phyloP scores from a whole-genome alignment of 2,888 invertebrate genomes.

The Agrochola litura region DNA sequence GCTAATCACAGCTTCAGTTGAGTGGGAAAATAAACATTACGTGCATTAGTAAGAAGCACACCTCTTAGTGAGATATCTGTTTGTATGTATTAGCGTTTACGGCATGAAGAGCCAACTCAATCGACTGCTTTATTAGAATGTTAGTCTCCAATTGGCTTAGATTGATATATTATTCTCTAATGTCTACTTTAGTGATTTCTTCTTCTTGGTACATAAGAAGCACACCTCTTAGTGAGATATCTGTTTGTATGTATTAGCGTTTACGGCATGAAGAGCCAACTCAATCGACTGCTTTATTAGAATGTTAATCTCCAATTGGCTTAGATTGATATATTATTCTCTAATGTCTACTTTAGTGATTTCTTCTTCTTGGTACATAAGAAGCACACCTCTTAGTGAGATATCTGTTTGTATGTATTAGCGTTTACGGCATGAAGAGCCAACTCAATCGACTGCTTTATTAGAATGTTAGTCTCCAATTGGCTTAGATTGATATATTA shows the following conservation, averaged over 20 bases:
- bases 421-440: constrained; percentile 50
- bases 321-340: constrained; percentile 37
- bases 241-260: constrained; percentile 63
- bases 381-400: constrained; percentile 55
- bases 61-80: constrained; percentile 45
- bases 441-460: constrained; percentile 55
- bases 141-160: constrained; percentile 26
- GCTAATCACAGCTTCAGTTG: constrained; percentile 60
- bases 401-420: constrained; percentile 62
- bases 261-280: constrained; percentile 46
- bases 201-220: constrained; percentile 32
- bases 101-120: constrained; percentile 44
- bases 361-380: constrained; percentile 22
- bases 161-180: constrained; percentile 39
- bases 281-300: constrained; percentile 60
- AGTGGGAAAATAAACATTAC: constrained; percentile 66
- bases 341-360: constrained; percentile 2
- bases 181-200: neutral
- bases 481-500: constrained; percentile 37
- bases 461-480: constrained; percentile 50
- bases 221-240: constrained; percentile 50
- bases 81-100: constrained; percentile 63
- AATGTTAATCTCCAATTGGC: constrained; percentile 38
- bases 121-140: constrained; percentile 60
- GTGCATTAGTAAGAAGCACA: constrained; percentile 61